phyloP scores from a whole-genome alignment of 2,888 invertebrate species.

The Drosophila aldrichi region DNA sequence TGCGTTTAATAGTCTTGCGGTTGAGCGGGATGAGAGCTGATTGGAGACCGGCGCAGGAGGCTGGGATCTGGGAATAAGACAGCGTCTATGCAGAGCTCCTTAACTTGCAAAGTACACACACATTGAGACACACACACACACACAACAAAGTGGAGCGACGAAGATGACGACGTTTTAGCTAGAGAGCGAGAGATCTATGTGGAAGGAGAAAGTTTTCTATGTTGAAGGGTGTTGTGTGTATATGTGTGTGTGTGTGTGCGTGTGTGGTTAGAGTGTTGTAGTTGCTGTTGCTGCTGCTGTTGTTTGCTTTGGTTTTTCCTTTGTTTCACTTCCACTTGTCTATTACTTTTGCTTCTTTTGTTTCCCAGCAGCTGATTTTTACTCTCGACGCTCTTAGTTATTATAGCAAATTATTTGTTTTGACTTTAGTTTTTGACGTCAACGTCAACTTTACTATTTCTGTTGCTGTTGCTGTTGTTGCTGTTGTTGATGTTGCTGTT shows the following conservation, averaged over 20 bases:
- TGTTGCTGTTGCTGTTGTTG: slow-evolving; percentile 11
- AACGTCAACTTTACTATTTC: slow-evolving; percentile 40
- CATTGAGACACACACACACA: slow-evolving; percentile 29
- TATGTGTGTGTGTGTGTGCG: slow-evolving; percentile 13
- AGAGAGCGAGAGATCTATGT: slow-evolving; percentile 38
- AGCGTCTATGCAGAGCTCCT: slow-evolving; percentile 53
- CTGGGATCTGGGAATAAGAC: slow-evolving; percentile 10
- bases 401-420: slow-evolving; percentile 80
- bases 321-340: slow-evolving; percentile 73
- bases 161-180: slow-evolving; percentile 64
- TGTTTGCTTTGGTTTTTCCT: slow-evolving; percentile 57
- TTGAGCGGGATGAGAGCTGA: slow-evolving; percentile 17
- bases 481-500: slow-evolving; percentile 19
- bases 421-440: slow-evolving; percentile 73
- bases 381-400: slow-evolving; percentile 67
- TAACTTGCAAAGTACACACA: slow-evolving; percentile 70
- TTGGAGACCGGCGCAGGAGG: neutral
- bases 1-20: slow-evolving; percentile 76
- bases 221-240: slow-evolving; percentile 39
- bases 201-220: slow-evolving; percentile 74
- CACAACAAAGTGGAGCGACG: slow-evolving; percentile 38
- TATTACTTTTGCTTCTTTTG: slow-evolving; percentile 53
- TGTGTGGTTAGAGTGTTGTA: slow-evolving; percentile 5
- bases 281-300: slow-evolving; percentile 16
- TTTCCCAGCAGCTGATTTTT: slow-evolving; percentile 62